These are phyloP conservation scores for Tanypteryx hageni DNA, from an alignment of 2,888 invertebrate species.

Conservation along the genomic window DNA sequence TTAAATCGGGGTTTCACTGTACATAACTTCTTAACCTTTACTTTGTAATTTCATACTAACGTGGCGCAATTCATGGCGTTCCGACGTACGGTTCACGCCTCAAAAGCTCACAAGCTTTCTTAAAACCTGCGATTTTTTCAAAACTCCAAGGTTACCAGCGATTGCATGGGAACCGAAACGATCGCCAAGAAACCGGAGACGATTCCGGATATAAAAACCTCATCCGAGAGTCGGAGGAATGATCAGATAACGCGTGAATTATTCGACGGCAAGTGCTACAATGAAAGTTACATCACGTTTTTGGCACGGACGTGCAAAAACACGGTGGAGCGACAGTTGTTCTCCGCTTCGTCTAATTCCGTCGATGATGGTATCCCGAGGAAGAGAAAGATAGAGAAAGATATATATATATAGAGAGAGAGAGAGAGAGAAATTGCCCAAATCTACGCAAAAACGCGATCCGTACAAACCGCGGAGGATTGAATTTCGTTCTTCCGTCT, in stretches of 20 bases:
- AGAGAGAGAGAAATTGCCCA: too few species aligned
- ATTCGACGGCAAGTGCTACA: neutral
- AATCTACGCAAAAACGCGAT: too few species aligned
- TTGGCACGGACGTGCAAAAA: neutral
- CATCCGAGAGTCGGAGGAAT: neutral
- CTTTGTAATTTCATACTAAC: too few species aligned
- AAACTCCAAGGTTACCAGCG: neutral
- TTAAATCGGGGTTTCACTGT: too few species aligned
- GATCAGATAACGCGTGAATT: slow-evolving; percentile 21
- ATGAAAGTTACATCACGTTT: slow-evolving; percentile 12
- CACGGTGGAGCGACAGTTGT: neutral
- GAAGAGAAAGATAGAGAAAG: too few species aligned
- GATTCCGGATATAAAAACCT: neutral
- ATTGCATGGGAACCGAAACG: neutral
- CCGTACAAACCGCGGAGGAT: too few species aligned
- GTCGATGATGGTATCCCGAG: neutral
- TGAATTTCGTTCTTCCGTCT: too few species aligned
- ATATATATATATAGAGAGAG: too few species aligned
- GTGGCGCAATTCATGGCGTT: too few species aligned
- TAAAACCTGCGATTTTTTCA: neutral
- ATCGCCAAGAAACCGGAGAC: neutral
- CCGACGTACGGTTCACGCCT: too few species aligned
- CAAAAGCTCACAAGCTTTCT: too few species aligned
- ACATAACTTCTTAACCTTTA: too few species aligned
- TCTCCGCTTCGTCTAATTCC: neutral